Percentiles rank a stretch among this genome's conserved stretches.
Conservation (phyloP, 1,140 invertebrate species). For the Zaprionus camerounensis region DNA sequence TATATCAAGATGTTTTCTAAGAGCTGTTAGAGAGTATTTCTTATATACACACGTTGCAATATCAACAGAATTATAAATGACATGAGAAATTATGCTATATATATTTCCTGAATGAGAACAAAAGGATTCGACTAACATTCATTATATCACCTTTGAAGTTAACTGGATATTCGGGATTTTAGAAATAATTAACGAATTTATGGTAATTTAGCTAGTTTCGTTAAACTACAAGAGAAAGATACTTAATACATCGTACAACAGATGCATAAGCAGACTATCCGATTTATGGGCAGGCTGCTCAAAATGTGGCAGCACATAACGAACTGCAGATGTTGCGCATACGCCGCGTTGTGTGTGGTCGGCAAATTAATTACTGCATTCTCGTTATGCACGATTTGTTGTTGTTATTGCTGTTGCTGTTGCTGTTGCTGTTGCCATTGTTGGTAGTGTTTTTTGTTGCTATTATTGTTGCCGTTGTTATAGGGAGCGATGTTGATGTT, state of each 20-base stretch:
- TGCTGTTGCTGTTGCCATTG: not conserved
- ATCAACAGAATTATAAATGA: too few species aligned
- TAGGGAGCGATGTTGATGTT: not conserved
- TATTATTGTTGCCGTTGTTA: not conserved
- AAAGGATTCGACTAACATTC: too few species aligned
- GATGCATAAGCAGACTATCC: not conserved
- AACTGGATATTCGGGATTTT: too few species aligned
- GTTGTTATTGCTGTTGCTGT: not conserved
- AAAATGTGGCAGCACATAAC: constrained; percentile 20
- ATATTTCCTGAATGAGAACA: too few species aligned
- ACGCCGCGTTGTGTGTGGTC: constrained; percentile 19
- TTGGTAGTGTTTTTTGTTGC: not conserved
- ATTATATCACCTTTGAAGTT: too few species aligned
- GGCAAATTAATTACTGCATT: constrained; percentile 43
- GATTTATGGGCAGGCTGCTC: constrained; percentile 15
- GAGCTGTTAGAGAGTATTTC: too few species aligned
- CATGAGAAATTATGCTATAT: too few species aligned
- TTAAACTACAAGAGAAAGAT: not conserved
- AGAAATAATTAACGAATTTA: not conserved
- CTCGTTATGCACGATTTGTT: constrained; percentile 31
- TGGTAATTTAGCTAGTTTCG: not conserved
- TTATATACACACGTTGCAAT: too few species aligned
- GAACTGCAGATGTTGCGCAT: constrained; percentile 22
- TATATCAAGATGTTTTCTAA: too few species aligned
- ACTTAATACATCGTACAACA: not conserved